Percentiles rank a stretch among this genome's conserved stretches.
Conservation (phyloP, 1,140 invertebrate species). For the Eciton burchellii region DNA sequence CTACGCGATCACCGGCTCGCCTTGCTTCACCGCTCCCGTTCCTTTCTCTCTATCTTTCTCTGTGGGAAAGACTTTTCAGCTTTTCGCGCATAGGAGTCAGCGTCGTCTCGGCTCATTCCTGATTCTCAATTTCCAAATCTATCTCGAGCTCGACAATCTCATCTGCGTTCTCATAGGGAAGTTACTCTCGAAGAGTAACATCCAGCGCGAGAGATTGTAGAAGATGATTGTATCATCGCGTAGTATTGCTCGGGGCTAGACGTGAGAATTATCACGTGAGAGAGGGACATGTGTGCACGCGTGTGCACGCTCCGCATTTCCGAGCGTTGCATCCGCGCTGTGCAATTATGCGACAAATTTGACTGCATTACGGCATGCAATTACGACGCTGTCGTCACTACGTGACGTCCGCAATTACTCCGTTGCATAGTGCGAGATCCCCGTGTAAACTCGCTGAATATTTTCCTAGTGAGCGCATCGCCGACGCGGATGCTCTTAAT, state of each 20-base stretch:
- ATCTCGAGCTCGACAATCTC: background rate
- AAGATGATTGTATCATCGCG: slow-evolving; percentile 7
- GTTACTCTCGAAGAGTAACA: background rate
- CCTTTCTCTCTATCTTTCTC: slow-evolving; percentile 50
- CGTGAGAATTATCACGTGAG: slow-evolving; percentile 24
- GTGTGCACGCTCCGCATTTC: slow-evolving; percentile 5
- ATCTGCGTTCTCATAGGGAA: background rate
- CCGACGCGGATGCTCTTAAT: background rate
- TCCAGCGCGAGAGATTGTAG: background rate
- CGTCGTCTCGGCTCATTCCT: slow-evolving; percentile 40
- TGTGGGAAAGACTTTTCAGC: slow-evolving; percentile 47
- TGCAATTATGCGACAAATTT: slow-evolving; percentile 53
- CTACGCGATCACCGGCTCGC: slow-evolving; percentile 77
- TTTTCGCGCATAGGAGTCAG: slow-evolving; percentile 52
- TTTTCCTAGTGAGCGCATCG: slow-evolving; percentile 49
- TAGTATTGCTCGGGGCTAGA: background rate
- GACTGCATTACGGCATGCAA: slow-evolving; percentile 8
- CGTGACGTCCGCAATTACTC: slow-evolving; percentile 31
- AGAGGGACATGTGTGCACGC: background rate
- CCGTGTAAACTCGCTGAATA: slow-evolving; percentile 21
- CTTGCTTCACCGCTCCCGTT: slow-evolving; percentile 71
- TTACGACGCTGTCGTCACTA: slow-evolving; percentile 34
- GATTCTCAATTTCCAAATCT: background rate
- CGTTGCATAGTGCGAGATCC: slow-evolving; percentile 5
- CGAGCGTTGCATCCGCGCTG: background rate